Percentiles rank a stretch among this genome's conserved stretches.
Conservation (phyloP, 2,888 invertebrate genomes). For the Acanthosepion pharaonis region DNA sequence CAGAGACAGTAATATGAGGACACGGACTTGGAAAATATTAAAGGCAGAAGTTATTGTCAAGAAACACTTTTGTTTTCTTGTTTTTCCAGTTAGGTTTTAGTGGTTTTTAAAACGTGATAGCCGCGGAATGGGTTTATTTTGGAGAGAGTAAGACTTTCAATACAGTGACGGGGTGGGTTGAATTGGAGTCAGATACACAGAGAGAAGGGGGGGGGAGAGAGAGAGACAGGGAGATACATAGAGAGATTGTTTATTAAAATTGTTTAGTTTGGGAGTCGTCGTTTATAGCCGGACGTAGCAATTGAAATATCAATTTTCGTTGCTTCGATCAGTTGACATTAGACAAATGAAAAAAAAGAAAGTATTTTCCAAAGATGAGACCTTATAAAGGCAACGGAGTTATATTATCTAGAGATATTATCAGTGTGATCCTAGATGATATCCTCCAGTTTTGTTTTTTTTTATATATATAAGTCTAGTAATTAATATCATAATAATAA, state of each 20-base stretch:
- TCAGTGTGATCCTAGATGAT: too few relatives aligned
- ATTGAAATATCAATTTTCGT: neutral
- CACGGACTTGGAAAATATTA: neutral
- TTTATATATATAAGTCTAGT: neutral
- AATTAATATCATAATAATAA: neutral
- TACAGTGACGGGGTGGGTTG: neutral
- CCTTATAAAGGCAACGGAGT: too few relatives aligned
- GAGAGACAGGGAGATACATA: neutral
- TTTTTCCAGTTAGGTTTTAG: neutral
- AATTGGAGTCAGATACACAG: neutral
- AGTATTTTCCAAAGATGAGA: neutral
- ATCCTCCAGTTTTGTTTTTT: neutral
- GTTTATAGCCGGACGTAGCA: neutral
- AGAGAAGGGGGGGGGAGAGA: neutral
- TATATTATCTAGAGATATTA: too few relatives aligned
- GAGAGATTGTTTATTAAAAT: neutral
- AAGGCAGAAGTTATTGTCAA: neutral
- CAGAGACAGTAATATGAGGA: neutral
- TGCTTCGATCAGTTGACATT: neutral
- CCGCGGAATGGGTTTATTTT: neutral
- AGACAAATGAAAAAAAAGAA: neutral
- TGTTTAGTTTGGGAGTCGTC: neutral
- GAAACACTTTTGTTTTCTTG: neutral
- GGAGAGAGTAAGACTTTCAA: neutral
- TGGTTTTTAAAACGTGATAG: neutral